Evolutionary conservation across 2,113 vertebrate species (phyloP).

Genomic region (Litocranius walleri): DNA sequence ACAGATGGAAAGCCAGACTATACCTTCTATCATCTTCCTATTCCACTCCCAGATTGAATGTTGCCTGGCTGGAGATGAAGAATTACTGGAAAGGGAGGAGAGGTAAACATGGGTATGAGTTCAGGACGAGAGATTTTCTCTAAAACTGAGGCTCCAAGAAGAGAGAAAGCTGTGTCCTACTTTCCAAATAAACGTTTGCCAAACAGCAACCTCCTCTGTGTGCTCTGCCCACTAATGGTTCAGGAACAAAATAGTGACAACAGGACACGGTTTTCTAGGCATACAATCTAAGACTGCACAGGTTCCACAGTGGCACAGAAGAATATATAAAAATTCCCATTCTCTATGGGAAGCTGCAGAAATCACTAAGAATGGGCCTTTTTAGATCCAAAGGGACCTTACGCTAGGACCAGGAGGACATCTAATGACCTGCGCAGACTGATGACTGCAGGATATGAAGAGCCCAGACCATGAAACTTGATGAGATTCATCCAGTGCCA

Average conservation of each 20-base stretch:
- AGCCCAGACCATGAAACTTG: background rate
- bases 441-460: background rate
- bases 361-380: background rate
- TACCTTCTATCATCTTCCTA: background rate
- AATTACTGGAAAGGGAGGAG: background rate
- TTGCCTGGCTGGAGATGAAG: background rate
- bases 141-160: background rate
- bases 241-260: background rate
- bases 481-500: background rate
- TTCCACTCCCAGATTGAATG: background rate
- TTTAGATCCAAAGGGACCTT: background rate
- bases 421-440: background rate
- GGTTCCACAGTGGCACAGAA: background rate
- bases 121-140: background rate
- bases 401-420: background rate
- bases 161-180: background rate
- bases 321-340: background rate
- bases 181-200: background rate
- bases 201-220: background rate
- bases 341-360: background rate
- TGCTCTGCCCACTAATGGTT: background rate
- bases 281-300: background rate
- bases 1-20: background rate
- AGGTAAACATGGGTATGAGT: background rate
- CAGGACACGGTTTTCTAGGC: background rate